phyloP scores from a whole-genome alignment of 2,797 vertebrate species.

The Nothura maculosa region DNA sequence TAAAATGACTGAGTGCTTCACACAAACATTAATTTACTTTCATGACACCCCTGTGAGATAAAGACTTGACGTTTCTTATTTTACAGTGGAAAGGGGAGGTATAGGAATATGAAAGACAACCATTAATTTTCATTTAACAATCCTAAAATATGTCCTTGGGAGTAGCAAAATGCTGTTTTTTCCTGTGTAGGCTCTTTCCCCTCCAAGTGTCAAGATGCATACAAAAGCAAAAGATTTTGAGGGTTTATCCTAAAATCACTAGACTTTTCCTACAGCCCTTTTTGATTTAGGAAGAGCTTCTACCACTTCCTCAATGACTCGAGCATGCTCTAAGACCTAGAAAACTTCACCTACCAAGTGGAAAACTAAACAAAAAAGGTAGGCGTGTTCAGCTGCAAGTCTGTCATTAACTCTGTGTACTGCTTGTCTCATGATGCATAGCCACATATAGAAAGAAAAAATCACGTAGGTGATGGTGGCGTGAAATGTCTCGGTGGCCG shows the following conservation, averaged over 20 bases:
- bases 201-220: neutral
- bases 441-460: neutral
- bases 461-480: neutral
- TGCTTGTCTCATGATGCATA: neutral
- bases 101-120: neutral
- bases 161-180: fast-evolving
- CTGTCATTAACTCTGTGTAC: neutral
- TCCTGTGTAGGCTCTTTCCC: neutral
- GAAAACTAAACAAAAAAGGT: neutral
- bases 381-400: neutral
- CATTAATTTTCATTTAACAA: constrained; percentile 35
- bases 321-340: neutral
- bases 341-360: neutral
- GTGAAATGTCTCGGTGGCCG: neutral
- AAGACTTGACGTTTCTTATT: neutral
- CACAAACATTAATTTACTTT: neutral
- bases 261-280: neutral
- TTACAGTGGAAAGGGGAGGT: neutral
- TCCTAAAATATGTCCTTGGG: neutral
- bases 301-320: neutral
- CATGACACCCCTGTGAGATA: neutral
- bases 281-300: neutral
- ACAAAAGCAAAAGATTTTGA: neutral
- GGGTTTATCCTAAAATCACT: neutral
- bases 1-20: neutral